phyloP scores from a whole-genome alignment of 1,140 invertebrate species.

The Drosophila rhopaloa region DNA sequence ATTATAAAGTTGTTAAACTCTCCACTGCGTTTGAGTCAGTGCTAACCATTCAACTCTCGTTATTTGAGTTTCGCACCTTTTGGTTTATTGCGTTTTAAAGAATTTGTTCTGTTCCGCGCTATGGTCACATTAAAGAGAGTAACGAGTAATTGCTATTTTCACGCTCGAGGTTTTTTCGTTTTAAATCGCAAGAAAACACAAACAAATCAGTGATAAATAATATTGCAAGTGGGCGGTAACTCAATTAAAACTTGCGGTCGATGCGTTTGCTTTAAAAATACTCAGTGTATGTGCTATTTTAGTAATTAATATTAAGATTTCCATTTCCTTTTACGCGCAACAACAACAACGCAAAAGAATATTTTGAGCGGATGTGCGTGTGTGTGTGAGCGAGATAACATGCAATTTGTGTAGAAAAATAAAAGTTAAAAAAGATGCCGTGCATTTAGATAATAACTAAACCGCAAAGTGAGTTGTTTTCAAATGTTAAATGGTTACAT shows the following conservation, averaged over 20 bases:
- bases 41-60: neutral
- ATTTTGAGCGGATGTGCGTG: constrained; percentile 14
- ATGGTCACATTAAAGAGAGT: constrained; percentile 1
- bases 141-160: constrained; percentile 1
- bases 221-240: constrained; percentile 4
- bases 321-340: neutral
- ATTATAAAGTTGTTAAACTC: neutral
- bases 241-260: neutral
- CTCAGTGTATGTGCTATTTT: neutral
- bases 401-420: constrained; percentile 30
- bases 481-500: neutral
- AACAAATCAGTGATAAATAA: constrained; percentile 27
- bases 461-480: constrained; percentile 16
- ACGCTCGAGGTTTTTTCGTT: constrained; percentile 20
- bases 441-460: constrained; percentile 15
- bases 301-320: neutral
- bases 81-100: too few species aligned
- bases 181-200: constrained; percentile 31
- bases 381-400: constrained; percentile 21
- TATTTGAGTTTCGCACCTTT: neutral
- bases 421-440: constrained; percentile 24
- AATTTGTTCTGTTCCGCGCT: too few species aligned
- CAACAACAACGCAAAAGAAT: constrained; percentile 26
- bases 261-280: constrained; percentile 4
- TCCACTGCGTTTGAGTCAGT: neutral